phyloP scores from a whole-genome alignment of 2,888 invertebrate species.

The Drosophila bunnanda region DNA sequence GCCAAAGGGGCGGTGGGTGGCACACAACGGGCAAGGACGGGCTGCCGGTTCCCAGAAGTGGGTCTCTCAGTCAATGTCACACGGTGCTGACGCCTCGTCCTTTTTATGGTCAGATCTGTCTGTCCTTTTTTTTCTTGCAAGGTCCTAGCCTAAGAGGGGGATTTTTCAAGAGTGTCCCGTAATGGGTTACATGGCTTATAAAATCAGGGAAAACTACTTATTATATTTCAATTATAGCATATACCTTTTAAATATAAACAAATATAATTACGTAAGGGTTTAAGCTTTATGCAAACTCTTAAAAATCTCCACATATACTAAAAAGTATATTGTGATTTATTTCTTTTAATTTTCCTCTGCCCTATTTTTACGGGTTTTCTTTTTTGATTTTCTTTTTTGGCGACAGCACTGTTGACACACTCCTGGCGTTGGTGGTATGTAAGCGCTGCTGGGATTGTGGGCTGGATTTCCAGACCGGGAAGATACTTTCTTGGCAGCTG shows the following conservation, averaged over 20 bases:
- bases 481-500: conserved; percentile 38
- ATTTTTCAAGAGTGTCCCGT: not conserved
- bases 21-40: conserved; percentile 32
- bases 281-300: not conserved
- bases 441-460: conserved; percentile 10
- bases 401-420: conserved; percentile 12
- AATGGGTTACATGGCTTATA: not conserved
- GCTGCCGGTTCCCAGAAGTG: conserved; percentile 67
- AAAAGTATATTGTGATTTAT: not conserved
- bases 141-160: not conserved
- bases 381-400: not conserved
- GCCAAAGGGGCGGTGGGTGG: conserved; percentile 21
- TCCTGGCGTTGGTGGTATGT: conserved; percentile 7
- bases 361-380: not conserved
- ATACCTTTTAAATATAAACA: too few relatives aligned
- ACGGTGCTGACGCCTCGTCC: conserved; percentile 9
- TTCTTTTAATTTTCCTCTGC: not conserved
- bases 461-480: conserved; percentile 6
- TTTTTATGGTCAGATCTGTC: not conserved
- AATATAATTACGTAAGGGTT: not conserved
- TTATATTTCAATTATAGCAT: too few relatives aligned
- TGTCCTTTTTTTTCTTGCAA: not conserved
- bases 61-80: conserved; percentile 80
- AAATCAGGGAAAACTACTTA: not conserved
- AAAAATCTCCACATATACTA: not conserved